These are phyloP conservation scores for Tichodroma muraria DNA, from an alignment of 2,113 vertebrate species.

Conservation along the genomic window DNA sequence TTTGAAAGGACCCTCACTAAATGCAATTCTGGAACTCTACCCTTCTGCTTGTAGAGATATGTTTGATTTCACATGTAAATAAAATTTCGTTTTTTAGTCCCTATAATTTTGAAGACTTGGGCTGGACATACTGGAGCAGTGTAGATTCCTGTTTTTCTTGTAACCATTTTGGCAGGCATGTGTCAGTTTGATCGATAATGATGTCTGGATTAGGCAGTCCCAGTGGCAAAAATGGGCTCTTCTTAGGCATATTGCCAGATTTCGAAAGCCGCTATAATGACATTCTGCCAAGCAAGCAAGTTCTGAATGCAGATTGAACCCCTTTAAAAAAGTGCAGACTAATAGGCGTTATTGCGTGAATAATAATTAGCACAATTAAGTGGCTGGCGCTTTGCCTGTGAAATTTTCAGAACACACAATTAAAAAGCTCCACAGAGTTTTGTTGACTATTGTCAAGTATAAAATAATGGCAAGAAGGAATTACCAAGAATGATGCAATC, in stretches of 20 bases:
- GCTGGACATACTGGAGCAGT: not conserved
- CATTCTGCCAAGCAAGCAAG: constrained; percentile 74
- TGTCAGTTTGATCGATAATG: constrained; percentile 66
- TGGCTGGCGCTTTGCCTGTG: constrained; percentile 42
- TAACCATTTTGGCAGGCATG: constrained; percentile 60
- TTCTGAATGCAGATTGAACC: constrained; percentile 72
- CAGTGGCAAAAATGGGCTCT: constrained; percentile 59
- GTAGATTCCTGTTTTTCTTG: constrained; percentile 25
- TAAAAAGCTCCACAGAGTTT: constrained; percentile 58
- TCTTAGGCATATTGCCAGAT: constrained; percentile 69
- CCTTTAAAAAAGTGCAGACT: constrained; percentile 68
- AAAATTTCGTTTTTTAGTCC: not conserved
- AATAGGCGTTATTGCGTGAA: constrained; percentile 73
- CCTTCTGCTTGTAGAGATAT: not conserved
- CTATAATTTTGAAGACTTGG: not conserved
- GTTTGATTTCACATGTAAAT: not conserved
- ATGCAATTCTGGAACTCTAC: not conserved
- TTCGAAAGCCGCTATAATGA: constrained; percentile 68
- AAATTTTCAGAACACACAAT: constrained; percentile 58
- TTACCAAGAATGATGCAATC: constrained; percentile 41
- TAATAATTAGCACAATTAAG: constrained; percentile 78
- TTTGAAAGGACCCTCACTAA: not conserved
- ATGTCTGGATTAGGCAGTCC: constrained; percentile 68
- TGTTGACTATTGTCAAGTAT: constrained; percentile 33
- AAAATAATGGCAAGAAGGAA: constrained; percentile 48